phyloP scores from a whole-genome alignment of 2,797 vertebrate species.

The Trichosurus vulpecula region DNA sequence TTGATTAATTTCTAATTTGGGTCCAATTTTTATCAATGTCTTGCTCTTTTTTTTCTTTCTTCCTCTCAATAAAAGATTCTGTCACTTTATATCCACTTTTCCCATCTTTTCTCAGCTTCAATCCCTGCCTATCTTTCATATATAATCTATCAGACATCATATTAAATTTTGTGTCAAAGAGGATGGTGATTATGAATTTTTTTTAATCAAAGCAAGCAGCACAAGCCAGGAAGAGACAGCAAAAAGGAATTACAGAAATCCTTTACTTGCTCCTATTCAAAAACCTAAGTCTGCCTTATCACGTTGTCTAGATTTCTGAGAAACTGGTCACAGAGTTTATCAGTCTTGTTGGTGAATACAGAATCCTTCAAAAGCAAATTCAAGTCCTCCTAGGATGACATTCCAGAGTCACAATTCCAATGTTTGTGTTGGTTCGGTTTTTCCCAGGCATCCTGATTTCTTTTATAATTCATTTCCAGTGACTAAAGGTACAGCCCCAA shows the following conservation, averaged over 20 bases:
- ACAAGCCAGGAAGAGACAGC: neutral
- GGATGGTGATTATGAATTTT: constrained; percentile 7
- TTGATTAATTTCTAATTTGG: neutral
- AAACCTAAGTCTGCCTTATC: neutral
- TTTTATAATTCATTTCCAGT: neutral
- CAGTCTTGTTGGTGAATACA: neutral
- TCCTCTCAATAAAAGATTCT: neutral
- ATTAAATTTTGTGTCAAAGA: neutral
- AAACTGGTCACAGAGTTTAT: constrained; percentile 1
- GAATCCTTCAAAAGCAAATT: neutral
- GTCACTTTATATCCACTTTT: neutral
- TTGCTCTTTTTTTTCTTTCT: neutral
- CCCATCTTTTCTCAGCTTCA: neutral
- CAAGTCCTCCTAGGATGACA: neutral
- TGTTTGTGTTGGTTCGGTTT: neutral
- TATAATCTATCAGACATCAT: neutral
- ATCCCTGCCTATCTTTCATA: neutral
- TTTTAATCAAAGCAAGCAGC: neutral
- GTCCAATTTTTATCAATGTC: neutral
- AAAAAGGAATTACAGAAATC: neutral
- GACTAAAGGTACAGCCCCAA: neutral
- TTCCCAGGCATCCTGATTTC: neutral
- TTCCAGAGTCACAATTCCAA: neutral
- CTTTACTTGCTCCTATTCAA: constrained; percentile 11
- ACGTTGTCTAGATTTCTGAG: neutral